Evolutionary conservation across 2,797 vertebrate species (phyloP), one percentile per base, ranked within the genome.

Genomic region (Avahi laniger): DNA sequence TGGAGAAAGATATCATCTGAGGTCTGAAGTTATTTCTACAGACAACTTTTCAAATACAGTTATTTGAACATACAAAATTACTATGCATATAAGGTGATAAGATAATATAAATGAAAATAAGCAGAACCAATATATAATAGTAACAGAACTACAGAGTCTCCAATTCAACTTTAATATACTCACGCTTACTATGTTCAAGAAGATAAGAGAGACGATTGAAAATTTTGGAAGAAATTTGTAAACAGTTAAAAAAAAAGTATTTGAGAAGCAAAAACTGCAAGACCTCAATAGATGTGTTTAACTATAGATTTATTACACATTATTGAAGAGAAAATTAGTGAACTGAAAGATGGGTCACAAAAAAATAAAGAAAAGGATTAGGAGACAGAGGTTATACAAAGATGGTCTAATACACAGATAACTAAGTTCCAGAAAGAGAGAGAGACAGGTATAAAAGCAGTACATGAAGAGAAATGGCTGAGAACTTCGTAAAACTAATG

Each of bases 101-200:
- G 35, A 85, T 24, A 70, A 85, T 12, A 79, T 67, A 88, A 89
- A 73, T 52, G 30, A 63, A 90, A 72, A 91, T 10, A 52, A 87
- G 13, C 3, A 78, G 52, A 94, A 83, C 79, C 22, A 83, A 87
- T 41, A 95, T 5, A 28, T 84, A 83, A 72, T 7, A 83, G 38
- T 65, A 90, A 92, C 2, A 63, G 11, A 90, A 84, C 54, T 78
- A 90, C 24, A 84, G 52, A 50, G 8, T 61, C 38, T 89, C 28
- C 30, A 28, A 81, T 41, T 87, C 48, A 92, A 89, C 41, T 80
- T 80, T 59, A 63, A 91, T 93, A 38, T 88, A 89, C 84, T 88
- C 72, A 93, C 59, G 54, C 48, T 78, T 91, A 88, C n/a, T 93
- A 52, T 43, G 48, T 84, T 80, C 41, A 93, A 91, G 43, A 82